Evolutionary conservation across 2,113 vertebrate genomes (phyloP), one percentile per base, ranked within the genome.

Genomic region (Labrus mixtus): DNA sequence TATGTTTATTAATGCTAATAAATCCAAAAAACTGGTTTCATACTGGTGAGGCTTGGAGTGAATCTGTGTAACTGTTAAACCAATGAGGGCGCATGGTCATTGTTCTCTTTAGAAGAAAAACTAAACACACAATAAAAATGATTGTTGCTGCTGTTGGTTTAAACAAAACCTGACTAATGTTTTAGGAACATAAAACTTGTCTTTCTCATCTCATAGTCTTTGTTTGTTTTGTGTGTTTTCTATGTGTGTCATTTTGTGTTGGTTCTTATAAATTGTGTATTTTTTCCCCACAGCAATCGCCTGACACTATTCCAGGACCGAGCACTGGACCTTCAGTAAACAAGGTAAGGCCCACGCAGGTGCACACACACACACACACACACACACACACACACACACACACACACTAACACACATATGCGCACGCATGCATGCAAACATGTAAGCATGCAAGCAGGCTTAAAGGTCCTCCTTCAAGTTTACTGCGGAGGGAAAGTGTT

Each of bases 231-330:
- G 45, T 53, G 33, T 89, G 55, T 89, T 84, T 79, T 65, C 69
- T 81, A 39, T 50, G 46, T 45, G 76, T 69, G 59, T 64, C 20
- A 54, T 43, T 67, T 48, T 77, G 68, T 65, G 54, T 57, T 53
- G 59, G 36, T 70, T 79, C 83, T 92, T 76, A 90, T 20, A n/a
- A 67, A n/a, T 61, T 89, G 23, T 91, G 37, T 89, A 76, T 36
- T 0, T 65, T 61, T 81, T 90, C 87, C 92, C 45, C 79, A 90
- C 91, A 95, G 94, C 94, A 95, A 88, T 94, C 93, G 90, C 93
- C 94, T 84, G 94, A 95, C 83, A 94, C 94, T 33, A 93, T 94
- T 63, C 92, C 94, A 1, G 93, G 93, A 73, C 93, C 93, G 0
- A 94, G 94, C 59, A 54, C 82, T 12, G 92, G 90, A 61, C 86